Conservation (phyloP, 1,140 invertebrate genomes). For the Calycopis cecrops region DNA sequence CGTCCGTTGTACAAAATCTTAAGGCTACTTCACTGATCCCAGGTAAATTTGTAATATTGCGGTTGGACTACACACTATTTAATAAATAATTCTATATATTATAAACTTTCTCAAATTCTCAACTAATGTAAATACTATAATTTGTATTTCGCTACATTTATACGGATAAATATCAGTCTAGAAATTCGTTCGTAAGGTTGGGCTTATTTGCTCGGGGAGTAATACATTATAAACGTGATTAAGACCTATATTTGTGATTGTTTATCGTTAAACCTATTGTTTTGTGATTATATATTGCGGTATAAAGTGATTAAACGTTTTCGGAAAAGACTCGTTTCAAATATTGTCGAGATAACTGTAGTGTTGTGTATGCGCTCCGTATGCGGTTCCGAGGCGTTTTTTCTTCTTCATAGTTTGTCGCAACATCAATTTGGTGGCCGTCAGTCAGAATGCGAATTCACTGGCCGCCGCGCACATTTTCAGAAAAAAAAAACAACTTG, state of each 20-base stretch:
- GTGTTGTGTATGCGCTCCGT: constrained; percentile 29
- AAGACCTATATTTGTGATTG: constrained; percentile 23
- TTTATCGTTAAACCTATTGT: constrained; percentile 27
- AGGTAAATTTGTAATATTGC: constrained; percentile 52
- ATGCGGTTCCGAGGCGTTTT: constrained; percentile 47
- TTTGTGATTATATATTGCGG: constrained; percentile 61
- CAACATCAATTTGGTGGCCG: constrained; percentile 25
- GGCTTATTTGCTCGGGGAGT: constrained; percentile 52
- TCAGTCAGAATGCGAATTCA: constrained; percentile 26
- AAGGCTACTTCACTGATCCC: constrained; percentile 68
- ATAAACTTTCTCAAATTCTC: constrained; percentile 73
- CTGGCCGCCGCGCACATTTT: constrained; percentile 36
- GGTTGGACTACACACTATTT: constrained; percentile 31
- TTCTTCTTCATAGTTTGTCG: constrained; percentile 69
- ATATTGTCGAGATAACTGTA: constrained; percentile 55
- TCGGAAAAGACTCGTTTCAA: constrained; percentile 37
- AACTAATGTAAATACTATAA: constrained; percentile 74
- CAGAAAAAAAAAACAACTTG: constrained; percentile 18
- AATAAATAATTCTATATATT: constrained; percentile 48
- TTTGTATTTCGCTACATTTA: constrained; percentile 51
- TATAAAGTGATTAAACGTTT: constrained; percentile 51
- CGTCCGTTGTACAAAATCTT: constrained; percentile 59
- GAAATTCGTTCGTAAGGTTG: constrained; percentile 68
- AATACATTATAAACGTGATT: constrained; percentile 19
- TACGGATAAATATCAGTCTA: constrained; percentile 72